Percentiles rank a stretch among this genome's conserved stretches.
Conservation (phyloP, 1,140 invertebrate species). For the Euura lappo region DNA sequence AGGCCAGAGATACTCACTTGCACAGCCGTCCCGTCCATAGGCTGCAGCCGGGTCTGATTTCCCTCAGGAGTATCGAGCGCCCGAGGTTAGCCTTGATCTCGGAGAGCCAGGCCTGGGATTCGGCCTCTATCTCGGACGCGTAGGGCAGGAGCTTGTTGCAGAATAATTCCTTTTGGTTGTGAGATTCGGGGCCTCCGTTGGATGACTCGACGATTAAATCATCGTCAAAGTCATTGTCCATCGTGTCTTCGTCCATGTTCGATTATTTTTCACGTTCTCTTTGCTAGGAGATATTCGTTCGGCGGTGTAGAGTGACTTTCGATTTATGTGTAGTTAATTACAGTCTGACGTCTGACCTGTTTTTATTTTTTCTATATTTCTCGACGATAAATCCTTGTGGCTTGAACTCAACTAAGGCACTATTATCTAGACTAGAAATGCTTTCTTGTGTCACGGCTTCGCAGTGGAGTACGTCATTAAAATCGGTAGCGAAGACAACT, state of each 20-base stretch:
- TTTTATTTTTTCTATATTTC: neutral
- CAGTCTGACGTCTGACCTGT: neutral
- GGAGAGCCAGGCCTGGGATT: slow-evolving; percentile 65
- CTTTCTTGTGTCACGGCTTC: neutral
- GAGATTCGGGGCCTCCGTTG: slow-evolving; percentile 39
- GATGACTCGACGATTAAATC: slow-evolving; percentile 32
- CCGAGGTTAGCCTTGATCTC: slow-evolving; percentile 75
- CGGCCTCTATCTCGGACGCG: slow-evolving; percentile 67
- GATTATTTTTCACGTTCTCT: neutral
- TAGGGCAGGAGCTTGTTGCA: slow-evolving; percentile 75
- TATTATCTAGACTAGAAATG: neutral
- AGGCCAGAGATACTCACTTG: slow-evolving; percentile 60
- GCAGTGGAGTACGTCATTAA: neutral
- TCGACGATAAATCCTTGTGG: neutral
- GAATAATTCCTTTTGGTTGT: slow-evolving; percentile 67
- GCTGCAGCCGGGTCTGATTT: slow-evolving; percentile 71
- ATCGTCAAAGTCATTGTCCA: slow-evolving; percentile 23
- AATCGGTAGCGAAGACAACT: neutral
- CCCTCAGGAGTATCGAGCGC: slow-evolving; percentile 69
- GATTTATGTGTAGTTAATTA: neutral
- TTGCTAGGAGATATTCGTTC: neutral
- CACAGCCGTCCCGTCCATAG: slow-evolving; percentile 69
- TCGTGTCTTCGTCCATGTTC: slow-evolving; percentile 20
- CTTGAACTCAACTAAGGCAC: neutral
- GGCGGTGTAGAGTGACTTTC: too few species aligned